Percentiles rank a stretch among this genome's conserved stretches.
These are phyloP conservation scores for Portunus trituberculatus DNA, from an alignment of 1,140 invertebrate genomes.

Conservation along the genomic window DNA sequence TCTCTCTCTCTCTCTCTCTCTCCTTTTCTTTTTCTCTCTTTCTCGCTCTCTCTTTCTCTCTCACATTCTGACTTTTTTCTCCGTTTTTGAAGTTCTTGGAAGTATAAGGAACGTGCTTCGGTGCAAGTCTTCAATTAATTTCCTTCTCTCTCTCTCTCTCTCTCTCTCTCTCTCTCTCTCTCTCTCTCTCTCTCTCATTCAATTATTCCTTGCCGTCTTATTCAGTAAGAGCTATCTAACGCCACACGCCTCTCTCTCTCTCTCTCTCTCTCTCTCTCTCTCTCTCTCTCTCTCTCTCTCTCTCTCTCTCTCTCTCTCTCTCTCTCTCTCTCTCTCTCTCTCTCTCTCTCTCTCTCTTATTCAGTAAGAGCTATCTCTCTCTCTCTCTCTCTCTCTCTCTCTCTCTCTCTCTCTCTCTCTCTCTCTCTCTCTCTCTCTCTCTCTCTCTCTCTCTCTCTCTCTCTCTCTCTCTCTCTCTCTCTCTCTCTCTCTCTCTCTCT, in stretches of 20 bases:
- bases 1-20: too few relatives aligned
- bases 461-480: conserved; percentile 8
- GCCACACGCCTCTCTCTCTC: neutral
- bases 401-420: conserved; percentile 9
- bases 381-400: conserved; percentile 3
- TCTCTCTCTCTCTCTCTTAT: too few relatives aligned
- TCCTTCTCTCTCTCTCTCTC: neutral
- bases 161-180: conserved; percentile 16
- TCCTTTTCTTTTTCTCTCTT: too few relatives aligned
- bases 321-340: neutral
- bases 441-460: conserved; percentile 11
- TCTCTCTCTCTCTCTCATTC: conserved; percentile 17
- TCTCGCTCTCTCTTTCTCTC: too few relatives aligned
- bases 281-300: neutral
- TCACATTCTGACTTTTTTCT: too few relatives aligned
- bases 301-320: neutral
- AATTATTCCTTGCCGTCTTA: too few relatives aligned
- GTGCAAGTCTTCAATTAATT: too few relatives aligned
- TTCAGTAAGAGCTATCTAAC: too few relatives aligned
- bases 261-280: neutral
- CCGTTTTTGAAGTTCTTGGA: too few relatives aligned
- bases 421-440: conserved; percentile 11
- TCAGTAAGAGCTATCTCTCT: too few relatives aligned
- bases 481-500: conserved; percentile 11
- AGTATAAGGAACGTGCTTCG: too few relatives aligned